These are phyloP conservation scores for Minunthozetes semirufus DNA, from an alignment of 2,888 invertebrate genomes.

Conservation along the genomic window DNA sequence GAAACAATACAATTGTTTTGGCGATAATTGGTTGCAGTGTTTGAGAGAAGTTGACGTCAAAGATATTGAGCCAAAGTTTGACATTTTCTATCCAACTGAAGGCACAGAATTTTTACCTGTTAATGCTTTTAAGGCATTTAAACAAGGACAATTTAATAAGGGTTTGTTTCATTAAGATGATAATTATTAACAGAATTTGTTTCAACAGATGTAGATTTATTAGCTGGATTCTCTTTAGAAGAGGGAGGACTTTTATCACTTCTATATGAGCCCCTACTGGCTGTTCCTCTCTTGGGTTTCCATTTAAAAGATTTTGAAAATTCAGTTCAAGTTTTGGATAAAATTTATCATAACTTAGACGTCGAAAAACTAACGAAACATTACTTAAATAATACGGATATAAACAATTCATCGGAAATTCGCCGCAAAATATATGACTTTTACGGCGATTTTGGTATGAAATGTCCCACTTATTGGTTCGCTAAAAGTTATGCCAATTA, in stretches of 20 bases:
- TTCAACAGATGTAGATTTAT: no score
- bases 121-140: background rate
- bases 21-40: background rate
- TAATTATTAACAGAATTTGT: no score
- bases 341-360: no score
- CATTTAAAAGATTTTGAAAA: no score
- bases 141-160: background rate
- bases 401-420: background rate
- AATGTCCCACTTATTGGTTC: conserved; percentile 24
- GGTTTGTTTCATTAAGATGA: background rate
- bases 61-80: background rate
- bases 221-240: no score
- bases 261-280: no score
- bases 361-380: background rate
- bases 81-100: background rate
- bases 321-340: no score
- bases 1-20: background rate
- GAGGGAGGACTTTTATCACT: no score
- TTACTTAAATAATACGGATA: background rate
- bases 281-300: no score
- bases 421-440: background rate
- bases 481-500: background rate
- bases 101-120: background rate
- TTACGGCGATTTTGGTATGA: background rate
- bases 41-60: background rate